Conservation (phyloP, 92 coral and sea anemone genomes). For the Siderastrea radians region DNA sequence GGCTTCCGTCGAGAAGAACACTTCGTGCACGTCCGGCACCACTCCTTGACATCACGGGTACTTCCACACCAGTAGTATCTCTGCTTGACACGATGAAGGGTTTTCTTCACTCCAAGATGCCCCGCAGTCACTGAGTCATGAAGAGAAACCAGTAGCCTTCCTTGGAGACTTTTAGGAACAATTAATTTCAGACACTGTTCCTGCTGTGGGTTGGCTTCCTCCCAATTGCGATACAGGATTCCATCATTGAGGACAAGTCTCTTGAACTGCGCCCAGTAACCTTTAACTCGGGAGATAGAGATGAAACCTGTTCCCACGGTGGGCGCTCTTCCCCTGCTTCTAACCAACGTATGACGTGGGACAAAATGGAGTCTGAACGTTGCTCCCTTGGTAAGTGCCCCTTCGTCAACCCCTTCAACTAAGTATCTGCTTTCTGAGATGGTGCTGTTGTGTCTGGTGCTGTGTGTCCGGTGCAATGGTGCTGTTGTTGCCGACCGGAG, state of each 20-base stretch:
- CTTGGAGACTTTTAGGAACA: slow-evolving; percentile 22
- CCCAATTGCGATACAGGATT: too few relatives aligned
- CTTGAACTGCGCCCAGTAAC: background rate
- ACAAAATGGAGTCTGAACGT: background rate
- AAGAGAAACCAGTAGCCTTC: slow-evolving; percentile 7
- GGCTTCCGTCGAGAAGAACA: slow-evolving; percentile 37
- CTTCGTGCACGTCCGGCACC: slow-evolving; percentile 23
- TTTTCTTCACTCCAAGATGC: slow-evolving; percentile 42
- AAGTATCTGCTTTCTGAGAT: background rate
- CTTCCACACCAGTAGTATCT: slow-evolving; percentile 42
- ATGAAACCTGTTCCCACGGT: background rate
- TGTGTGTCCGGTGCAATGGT: too few relatives aligned
- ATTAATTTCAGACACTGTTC: background rate
- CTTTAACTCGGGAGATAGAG: background rate
- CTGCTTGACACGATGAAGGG: slow-evolving; percentile 20
- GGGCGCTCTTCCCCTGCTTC: background rate
- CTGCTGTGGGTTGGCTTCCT: background rate
- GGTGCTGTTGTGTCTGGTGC: background rate
- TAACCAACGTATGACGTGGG: background rate
- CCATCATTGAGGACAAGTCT: background rate
- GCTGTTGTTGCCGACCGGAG: too few relatives aligned
- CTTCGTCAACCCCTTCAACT: background rate
- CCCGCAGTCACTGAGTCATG: slow-evolving; percentile 42
- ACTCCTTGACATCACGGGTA: slow-evolving; percentile 22
- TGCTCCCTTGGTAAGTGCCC: background rate